Base-by-base conservation (phyloP, 2,113 vertebrate species). In the Antennarius striatus region DNA sequence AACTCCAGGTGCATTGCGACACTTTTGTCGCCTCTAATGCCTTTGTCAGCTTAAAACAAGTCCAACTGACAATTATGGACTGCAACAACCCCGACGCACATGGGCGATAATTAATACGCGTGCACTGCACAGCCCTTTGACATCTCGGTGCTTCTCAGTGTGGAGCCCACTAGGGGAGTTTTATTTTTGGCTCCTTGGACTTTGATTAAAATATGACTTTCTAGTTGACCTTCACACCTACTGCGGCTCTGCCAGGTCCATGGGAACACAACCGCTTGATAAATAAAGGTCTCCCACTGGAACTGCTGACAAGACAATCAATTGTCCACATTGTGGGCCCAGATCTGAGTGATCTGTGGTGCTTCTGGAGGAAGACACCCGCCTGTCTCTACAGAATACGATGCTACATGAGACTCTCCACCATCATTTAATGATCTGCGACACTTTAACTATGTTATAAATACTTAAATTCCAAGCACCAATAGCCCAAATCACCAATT, bases 121-220 rank as follows among this genome's bases (percentile, higher is more conserved):
- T 61, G 50, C 63, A n/a, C 64, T 45, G 63, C 49, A 28, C 51
- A 79, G 81, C 68, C 81, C 75, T 69, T 63, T 83, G 73, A 77
- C 75, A 62, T 78, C 84, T 80, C 73, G 67, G 77, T 61, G 49
- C 71, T 77, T 78, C 68, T 61, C 56, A 5, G 65, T 43, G 52
- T 4, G 15, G 17, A 10, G 74, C 86, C 64, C 30, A 48, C 75
- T 5, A 77, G 77, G 82, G 63, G 57, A 14, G 65, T 50, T 10
- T 74, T 90, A 90, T 90, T 88, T 88, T 86, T 88, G 88, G 85
- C 80, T 77, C 60, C 28, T 42, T 83, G 79, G 74, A 82, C 88
- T 88, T 90, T 90, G 88, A 90, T 90, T 90, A 90, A 88, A 88
- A 88, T 86, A 85, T 68, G 85, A 84, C 76, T 87, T 79, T 74